phyloP scores from a whole-genome alignment of 2,888 invertebrate species.

The Ellobium chinense region DNA sequence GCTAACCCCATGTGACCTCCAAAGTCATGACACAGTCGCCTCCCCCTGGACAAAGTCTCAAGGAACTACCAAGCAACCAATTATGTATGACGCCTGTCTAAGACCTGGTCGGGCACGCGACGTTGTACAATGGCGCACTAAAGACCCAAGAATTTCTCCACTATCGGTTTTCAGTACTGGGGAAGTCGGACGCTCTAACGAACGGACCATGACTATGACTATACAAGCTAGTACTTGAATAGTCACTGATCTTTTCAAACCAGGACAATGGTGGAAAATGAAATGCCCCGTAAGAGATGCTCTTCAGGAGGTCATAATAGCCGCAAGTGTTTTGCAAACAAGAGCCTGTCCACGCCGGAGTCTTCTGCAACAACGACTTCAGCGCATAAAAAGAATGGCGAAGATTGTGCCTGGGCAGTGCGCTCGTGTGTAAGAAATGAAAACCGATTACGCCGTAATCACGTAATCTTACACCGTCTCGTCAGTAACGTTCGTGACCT shows the following conservation, averaged over 20 bases:
- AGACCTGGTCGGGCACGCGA: slow-evolving; percentile 11
- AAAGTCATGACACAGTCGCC: not conserved
- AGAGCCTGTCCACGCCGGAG: slow-evolving; percentile 13
- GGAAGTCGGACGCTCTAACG: slow-evolving; percentile 16
- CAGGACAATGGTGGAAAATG: slow-evolving; percentile 33
- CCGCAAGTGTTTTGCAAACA: slow-evolving; percentile 42
- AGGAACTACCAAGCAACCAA: slow-evolving; percentile 37
- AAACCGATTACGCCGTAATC: slow-evolving; percentile 33
- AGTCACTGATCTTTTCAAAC: slow-evolving; percentile 15
- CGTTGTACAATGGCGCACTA: not conserved
- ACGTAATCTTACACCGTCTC: slow-evolving; percentile 24
- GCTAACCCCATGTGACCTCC: not conserved
- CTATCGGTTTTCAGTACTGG: slow-evolving; percentile 21
- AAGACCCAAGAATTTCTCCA: not conserved
- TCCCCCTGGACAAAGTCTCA: slow-evolving; percentile 9
- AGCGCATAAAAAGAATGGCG: not conserved
- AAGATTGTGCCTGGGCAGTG: not conserved
- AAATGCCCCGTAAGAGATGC: slow-evolving; percentile 17
- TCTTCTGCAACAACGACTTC: slow-evolving; percentile 2
- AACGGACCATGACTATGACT: slow-evolving; percentile 33
- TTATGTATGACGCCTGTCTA: slow-evolving; percentile 27
- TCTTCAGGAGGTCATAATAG: slow-evolving; percentile 34
- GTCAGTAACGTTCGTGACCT: slow-evolving; percentile 25
- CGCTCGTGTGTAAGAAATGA: slow-evolving; percentile 35
- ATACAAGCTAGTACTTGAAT: slow-evolving; percentile 6